A percentile compares a stretch with the other conserved stretches of the same genome.
Evolutionary conservation across 2,888 invertebrate species (phyloP).

Genomic region (Himalopsyche tibetana): DNA sequence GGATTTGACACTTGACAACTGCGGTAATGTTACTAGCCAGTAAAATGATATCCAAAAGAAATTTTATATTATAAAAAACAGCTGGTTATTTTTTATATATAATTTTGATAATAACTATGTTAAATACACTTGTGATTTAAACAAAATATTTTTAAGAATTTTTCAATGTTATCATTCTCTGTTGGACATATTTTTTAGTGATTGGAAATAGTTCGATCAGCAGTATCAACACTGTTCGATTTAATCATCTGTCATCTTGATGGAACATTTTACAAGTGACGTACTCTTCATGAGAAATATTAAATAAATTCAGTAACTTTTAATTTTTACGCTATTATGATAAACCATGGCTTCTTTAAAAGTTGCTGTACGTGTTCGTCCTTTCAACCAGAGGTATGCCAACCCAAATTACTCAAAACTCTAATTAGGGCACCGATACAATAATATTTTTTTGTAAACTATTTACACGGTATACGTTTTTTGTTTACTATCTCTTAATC

Average conservation of each 20-base stretch:
- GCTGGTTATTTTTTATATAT: too few relatives aligned
- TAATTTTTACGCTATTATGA: constrained; percentile 71
- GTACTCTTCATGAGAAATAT: constrained; percentile 55
- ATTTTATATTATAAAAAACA: too few relatives aligned
- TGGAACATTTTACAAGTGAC: constrained; percentile 53
- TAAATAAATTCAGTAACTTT: constrained; percentile 2
- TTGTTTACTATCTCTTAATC: constrained; percentile 41
- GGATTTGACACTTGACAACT: constrained; percentile 18
- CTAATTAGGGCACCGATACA: constrained; percentile 51
- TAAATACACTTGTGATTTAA: too few relatives aligned
- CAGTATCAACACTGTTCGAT: not conserved
- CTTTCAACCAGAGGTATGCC: constrained; percentile 89
- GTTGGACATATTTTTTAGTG: too few relatives aligned
- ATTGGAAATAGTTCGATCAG: not conserved
- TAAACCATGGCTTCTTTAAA: constrained; percentile 92
- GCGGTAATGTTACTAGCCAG: not conserved
- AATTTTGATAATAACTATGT: too few relatives aligned
- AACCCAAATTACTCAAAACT: constrained; percentile 46
- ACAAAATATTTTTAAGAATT: too few relatives aligned
- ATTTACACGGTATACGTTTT: constrained; percentile 38
- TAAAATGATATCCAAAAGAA: too few relatives aligned
- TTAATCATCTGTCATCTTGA: constrained; percentile 55
- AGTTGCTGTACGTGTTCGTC: constrained; percentile 93
- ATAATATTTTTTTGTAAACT: constrained; percentile 25
- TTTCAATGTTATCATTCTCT: too few relatives aligned